Evolutionary conservation across 2,113 vertebrate genomes (phyloP).

Genomic region (Spea multiplicata): DNA sequence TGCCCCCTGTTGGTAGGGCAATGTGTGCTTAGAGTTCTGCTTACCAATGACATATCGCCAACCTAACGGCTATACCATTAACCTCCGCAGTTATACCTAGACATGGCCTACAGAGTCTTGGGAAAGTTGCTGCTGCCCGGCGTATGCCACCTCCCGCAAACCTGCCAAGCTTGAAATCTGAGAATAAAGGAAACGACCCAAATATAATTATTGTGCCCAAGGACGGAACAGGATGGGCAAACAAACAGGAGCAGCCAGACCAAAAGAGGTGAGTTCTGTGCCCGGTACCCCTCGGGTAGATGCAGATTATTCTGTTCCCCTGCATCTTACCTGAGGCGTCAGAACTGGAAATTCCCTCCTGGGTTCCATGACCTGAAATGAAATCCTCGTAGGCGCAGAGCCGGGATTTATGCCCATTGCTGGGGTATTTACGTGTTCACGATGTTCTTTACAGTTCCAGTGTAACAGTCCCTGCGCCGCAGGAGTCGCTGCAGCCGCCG

Average conservation of each 20-base stretch:
- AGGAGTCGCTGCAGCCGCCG: slow-evolving; percentile 95
- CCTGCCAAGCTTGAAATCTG: slow-evolving; percentile 98
- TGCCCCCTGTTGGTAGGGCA: no score
- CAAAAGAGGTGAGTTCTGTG: slow-evolving; percentile 86
- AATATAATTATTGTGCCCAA: slow-evolving; percentile 98
- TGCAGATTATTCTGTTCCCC: no score
- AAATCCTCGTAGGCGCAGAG: no score
- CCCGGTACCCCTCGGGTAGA: no score
- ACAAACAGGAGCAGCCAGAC: slow-evolving; percentile 98
- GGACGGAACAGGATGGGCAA: slow-evolving; percentile 99
- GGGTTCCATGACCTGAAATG: no score
- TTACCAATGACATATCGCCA: no score
- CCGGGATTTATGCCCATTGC: not conserved
- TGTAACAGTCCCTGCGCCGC: slow-evolving; percentile 92
- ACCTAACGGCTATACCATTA: no score
- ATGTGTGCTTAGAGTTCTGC: no score
- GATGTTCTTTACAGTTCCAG: slow-evolving; percentile 76
- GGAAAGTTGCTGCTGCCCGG: slow-evolving; percentile 98
- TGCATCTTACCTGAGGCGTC: no score
- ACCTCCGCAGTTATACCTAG: slow-evolving; percentile 82
- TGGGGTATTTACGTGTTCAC: not conserved
- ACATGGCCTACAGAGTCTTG: slow-evolving; percentile 99
- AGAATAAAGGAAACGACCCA: slow-evolving; percentile 99
- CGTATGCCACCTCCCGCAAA: slow-evolving; percentile 98
- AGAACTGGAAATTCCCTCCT: no score